Evolutionary conservation across 1,140 invertebrate genomes (phyloP).

Genomic region (Drosophila lacteicornis): DNA sequence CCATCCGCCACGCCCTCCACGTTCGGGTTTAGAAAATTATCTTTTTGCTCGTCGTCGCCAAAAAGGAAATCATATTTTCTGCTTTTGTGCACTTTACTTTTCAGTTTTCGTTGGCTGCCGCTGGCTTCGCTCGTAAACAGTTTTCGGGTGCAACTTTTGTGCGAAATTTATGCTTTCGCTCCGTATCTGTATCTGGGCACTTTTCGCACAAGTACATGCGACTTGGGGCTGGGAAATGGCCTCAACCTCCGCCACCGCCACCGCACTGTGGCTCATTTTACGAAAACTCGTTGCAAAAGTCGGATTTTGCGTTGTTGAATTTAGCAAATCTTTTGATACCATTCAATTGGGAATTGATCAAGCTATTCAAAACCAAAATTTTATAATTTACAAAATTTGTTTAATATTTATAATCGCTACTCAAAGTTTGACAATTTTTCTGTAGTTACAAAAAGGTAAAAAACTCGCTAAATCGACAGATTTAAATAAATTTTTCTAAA

Average conservation of each 20-base stretch:
- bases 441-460: no score
- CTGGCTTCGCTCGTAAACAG: conserved; percentile 74
- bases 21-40: conserved; percentile 83
- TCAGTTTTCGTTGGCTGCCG: conserved; percentile 69
- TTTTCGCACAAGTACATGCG: conserved; percentile 70
- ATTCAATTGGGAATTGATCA: no score
- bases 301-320: no score
- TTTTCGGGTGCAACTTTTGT: conserved; percentile 83
- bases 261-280: no score
- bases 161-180: conserved; percentile 81
- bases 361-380: no score
- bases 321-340: no score
- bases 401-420: no score
- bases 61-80: conserved; percentile 85
- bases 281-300: no score
- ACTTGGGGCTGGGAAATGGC: conserved; percentile 53
- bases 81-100: conserved; percentile 84
- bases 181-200: conserved; percentile 70
- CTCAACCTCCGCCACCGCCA: conserved; percentile 2
- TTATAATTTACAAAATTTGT: no score
- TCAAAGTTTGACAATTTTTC: no score
- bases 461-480: no score
- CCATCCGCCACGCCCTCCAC: conserved; percentile 39
- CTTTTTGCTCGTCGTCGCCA: conserved; percentile 84
- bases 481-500: no score